These are phyloP conservation scores for Radopholus similis DNA, from an alignment of 1,140 invertebrate species.

Conservation along the genomic window DNA sequence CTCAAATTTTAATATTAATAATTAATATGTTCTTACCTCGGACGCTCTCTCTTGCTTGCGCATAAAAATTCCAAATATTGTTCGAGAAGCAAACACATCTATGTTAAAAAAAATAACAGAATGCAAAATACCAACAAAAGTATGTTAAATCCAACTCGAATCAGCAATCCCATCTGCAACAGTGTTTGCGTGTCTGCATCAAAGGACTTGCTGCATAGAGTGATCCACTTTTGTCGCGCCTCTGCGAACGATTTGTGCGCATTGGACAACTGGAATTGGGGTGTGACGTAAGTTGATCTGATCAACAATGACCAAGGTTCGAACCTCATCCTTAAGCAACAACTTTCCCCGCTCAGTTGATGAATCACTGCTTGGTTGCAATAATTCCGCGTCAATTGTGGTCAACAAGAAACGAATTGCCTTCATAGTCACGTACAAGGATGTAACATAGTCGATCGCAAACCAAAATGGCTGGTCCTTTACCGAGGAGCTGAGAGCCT, in stretches of 20 bases:
- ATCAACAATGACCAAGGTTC: too few relatives aligned
- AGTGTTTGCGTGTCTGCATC: slow-evolving; percentile 26
- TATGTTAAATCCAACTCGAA: neutral
- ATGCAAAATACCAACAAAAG: neutral
- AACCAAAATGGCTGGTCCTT: slow-evolving; percentile 17
- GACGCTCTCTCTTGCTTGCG: neutral
- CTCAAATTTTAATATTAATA: neutral
- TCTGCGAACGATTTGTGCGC: slow-evolving; percentile 4
- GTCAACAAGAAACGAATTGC: slow-evolving; percentile 8
- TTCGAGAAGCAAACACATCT: slow-evolving; percentile 13
- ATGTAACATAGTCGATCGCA: slow-evolving; percentile 8
- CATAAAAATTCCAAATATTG: slow-evolving; percentile 5
- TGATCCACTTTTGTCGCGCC: slow-evolving; percentile 12
- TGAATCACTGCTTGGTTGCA: neutral
- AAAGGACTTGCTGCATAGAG: slow-evolving; percentile 16
- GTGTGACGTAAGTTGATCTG: too few relatives aligned
- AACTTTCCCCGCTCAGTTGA: too few relatives aligned
- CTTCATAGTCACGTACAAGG: neutral
- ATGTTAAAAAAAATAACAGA: too few relatives aligned
- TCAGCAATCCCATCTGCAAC: slow-evolving; percentile 14
- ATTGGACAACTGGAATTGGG: slow-evolving; percentile 1
- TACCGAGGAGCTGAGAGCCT: slow-evolving; percentile 4
- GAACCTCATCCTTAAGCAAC: too few relatives aligned
- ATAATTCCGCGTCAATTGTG: neutral
- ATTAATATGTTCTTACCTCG: neutral